These are phyloP conservation scores for Dioctria rufipes DNA, from an alignment of 2,888 invertebrate genomes.

Conservation along the genomic window DNA sequence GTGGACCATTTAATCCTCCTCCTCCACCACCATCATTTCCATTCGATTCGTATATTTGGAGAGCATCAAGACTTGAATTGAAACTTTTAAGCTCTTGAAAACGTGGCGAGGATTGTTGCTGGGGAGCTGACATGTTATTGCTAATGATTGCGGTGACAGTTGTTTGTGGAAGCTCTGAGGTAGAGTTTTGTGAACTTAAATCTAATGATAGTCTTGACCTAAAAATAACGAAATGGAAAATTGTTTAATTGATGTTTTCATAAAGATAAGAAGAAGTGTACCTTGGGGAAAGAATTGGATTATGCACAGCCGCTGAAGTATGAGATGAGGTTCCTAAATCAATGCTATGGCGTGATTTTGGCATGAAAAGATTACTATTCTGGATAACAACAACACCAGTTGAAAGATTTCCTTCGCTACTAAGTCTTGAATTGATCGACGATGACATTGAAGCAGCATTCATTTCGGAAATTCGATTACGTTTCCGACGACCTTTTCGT, in stretches of 20 bases:
- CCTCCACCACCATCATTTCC: slow-evolving; percentile 55
- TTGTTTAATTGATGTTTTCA: background rate
- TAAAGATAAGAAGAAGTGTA: slow-evolving; percentile 45
- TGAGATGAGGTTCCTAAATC: slow-evolving; percentile 78
- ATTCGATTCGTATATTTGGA: slow-evolving; percentile 58
- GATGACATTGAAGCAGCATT: slow-evolving; percentile 66
- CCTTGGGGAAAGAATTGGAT: slow-evolving; percentile 63
- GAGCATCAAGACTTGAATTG: slow-evolving; percentile 57
- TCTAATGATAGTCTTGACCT: slow-evolving; percentile 67
- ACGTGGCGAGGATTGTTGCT: slow-evolving; percentile 54
- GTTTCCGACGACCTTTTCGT: slow-evolving; percentile 80
- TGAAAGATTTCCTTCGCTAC: slow-evolving; percentile 72
- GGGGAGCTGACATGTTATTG: slow-evolving; percentile 7
- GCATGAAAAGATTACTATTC: slow-evolving; percentile 76
- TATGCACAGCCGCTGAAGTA: slow-evolving; percentile 62
- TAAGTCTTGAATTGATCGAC: slow-evolving; percentile 77
- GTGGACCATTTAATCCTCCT: background rate
- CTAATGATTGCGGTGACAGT: slow-evolving; percentile 3
- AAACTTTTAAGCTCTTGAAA: slow-evolving; percentile 59
- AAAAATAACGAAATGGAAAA: slow-evolving; percentile 22
- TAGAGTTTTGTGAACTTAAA: slow-evolving; percentile 63
- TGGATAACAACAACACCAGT: slow-evolving; percentile 65
- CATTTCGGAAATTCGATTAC: slow-evolving; percentile 77
- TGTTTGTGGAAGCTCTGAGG: slow-evolving; percentile 60
- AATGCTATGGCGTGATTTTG: slow-evolving; percentile 79